These are phyloP conservation scores for Linhomoeus sp. DNA, from an alignment of 2,888 invertebrate genomes.

Conservation along the genomic window DNA sequence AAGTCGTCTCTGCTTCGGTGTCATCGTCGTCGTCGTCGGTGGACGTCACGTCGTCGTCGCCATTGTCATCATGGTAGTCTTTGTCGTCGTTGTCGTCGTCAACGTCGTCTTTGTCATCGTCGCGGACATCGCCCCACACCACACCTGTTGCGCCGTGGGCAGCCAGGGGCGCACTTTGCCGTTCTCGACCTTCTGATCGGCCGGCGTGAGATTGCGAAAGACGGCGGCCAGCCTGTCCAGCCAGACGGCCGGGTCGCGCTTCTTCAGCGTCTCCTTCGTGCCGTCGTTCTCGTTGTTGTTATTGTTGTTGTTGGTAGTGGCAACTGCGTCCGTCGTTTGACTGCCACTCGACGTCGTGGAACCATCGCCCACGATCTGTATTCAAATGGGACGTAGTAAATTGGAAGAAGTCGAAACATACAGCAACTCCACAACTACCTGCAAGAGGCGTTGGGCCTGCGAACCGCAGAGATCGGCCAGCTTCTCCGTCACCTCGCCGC, in stretches of 20 bases:
- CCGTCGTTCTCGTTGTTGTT: conserved; percentile 2
- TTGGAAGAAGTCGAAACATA: too few relatives aligned
- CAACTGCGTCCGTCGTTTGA: too few relatives aligned
- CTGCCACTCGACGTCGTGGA: too few relatives aligned
- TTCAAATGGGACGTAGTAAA: too few relatives aligned
- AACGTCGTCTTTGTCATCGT: too few relatives aligned
- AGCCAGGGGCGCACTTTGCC: conserved; percentile 45
- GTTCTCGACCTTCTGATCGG: conserved; percentile 28
- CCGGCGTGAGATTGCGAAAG: conserved; percentile 49
- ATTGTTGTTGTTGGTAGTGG: neutral
- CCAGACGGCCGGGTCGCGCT: conserved; percentile 69
- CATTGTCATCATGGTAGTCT: too few relatives aligned
- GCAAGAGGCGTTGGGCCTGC: conserved; percentile 45
- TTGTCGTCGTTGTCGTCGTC: too few relatives aligned
- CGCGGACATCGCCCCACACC: too few relatives aligned
- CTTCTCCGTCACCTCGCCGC: conserved; percentile 37
- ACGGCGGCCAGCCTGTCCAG: conserved; percentile 73
- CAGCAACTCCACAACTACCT: too few relatives aligned
- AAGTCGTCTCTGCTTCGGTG: too few relatives aligned
- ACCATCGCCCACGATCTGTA: too few relatives aligned
- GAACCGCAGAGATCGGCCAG: conserved; percentile 57
- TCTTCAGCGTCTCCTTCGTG: conserved; percentile 28
- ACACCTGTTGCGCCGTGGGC: conserved; percentile 38
- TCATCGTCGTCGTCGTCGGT: neutral
- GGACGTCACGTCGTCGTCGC: too few relatives aligned